Evolutionary conservation across 1,140 invertebrate genomes (phyloP), one percentile per base, ranked within the genome.

Genomic region (Trichonephila clavipes): DNA sequence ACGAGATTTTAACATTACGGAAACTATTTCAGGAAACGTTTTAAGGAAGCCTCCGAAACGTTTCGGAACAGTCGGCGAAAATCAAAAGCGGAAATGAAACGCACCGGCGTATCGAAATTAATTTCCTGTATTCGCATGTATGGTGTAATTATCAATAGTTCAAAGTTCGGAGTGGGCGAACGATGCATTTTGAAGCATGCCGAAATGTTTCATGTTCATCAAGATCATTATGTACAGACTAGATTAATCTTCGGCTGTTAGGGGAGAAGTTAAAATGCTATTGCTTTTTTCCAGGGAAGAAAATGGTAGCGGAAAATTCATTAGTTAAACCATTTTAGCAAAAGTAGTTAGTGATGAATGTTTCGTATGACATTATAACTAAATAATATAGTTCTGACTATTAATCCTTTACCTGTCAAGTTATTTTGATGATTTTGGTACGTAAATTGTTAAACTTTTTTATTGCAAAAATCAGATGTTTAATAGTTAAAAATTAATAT

Each of bases 1-100:
- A 85, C 82, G 82, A 85, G 51, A 85, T 85, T 85, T 85, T 51
- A 58, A 85, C 82, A 85, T 85, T 85, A 85, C 82, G 82, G 58
- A 85, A 85, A 51, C 58, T 59, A 59, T 59, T 77, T 77, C 72
- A 77, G 72, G 72, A 77, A 77, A 77, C 72, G 72, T 77, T 77
- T 77, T 77, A 77, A 28, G 72, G 72, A 77, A 77, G 72, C 72
- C 28, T 28, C 12, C 72, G 72, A 40, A 85, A 85, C 44, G 82
- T 16, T 21, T 19, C 34, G 34, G 34, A 28, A 44, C 34, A 16
- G 81, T 14, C 18, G 7, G 18, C n/a, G 58, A 85, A 51, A 58
- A 58, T 59, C 82, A 85, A 58, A 24, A 58, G 21, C 82, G 82
- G 82, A 85, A 85, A 59, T 58, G 51, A 85, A 85, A 85, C 82